Evolutionary conservation across 2,113 vertebrate genomes (phyloP), one percentile per base, ranked within the genome.

Genomic region (Monopterus albus): DNA sequence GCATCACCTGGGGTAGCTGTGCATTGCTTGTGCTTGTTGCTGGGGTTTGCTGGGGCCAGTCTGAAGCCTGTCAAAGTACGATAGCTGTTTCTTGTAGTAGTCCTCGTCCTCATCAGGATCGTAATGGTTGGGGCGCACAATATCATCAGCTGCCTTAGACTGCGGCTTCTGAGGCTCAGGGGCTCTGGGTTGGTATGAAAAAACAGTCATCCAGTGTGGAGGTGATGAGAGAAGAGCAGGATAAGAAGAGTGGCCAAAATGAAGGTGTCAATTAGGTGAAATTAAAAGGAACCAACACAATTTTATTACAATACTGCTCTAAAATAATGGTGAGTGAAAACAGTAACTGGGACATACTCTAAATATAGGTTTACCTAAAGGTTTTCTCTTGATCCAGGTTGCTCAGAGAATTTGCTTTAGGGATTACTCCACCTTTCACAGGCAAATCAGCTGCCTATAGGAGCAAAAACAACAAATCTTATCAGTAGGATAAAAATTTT

Each of bases 41-140:
- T 93, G 95, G 6, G 82, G 92, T 78, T 96, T 97, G 75, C 81
- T 83, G 23, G 86, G 86, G 25, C 89, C 86, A 15, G 91, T 61
- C 69, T 96, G 85, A 93, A 94, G 60, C 92, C 78, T 94, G 82
- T 98, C 96, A 15, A 99, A 98, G 87, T 96, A 98, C 0, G 98
- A 98, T 68, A 98, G 94, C 92, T 98, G 97, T 72, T 98, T 98
- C 28, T 95, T 93, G 72, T 98, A 99, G 69, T 97, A 98, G 29
- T 98, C 97, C 61, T 98, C 97, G 26, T 99, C 97, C 49, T 98
- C 97, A 17, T 99, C 96, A 0, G 96, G 96, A 63, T 97, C 92
- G 0, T 96, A 96, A 49, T 96, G 95, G 81, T 98, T 97, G 14
- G 96, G 93, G 49, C 96, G 96, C 38, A 97, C 94, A 0, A 98